Conservation (phyloP, 2,888 invertebrate species). For the Boloria euphrosyne region DNA sequence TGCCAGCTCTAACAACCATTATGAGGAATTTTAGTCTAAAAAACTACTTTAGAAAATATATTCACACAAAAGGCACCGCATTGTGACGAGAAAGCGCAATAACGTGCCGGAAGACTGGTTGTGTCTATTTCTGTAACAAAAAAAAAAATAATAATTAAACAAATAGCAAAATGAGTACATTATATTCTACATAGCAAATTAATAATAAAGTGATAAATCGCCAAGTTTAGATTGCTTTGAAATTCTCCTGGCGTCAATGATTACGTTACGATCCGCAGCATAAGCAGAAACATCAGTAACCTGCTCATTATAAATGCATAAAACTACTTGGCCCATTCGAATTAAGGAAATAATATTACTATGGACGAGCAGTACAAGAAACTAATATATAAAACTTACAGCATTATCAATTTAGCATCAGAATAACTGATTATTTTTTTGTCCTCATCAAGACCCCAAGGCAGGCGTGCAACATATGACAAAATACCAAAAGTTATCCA, state of each 20-base stretch:
- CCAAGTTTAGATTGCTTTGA: constrained; percentile 38
- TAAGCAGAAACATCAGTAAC: constrained; percentile 54
- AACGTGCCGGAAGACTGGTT: constrained; percentile 69
- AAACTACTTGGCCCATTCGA: constrained; percentile 37
- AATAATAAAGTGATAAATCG: constrained; percentile 23
- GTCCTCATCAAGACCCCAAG: constrained; percentile 76
- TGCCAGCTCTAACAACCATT: constrained; percentile 68
- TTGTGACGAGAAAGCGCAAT: constrained; percentile 69
- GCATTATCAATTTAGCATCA: constrained; percentile 78
- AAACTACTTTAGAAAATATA: constrained; percentile 55
- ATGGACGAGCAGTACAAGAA: constrained; percentile 42
- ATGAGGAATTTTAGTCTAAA: constrained; percentile 51
- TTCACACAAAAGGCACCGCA: constrained; percentile 68
- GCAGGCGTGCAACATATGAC: constrained; percentile 80
- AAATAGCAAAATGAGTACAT: constrained; percentile 14
- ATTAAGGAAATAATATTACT: constrained; percentile 35
- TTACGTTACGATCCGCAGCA: constrained; percentile 40
- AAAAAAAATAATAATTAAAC: constrained; percentile 47
- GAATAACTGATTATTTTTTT: constrained; percentile 77
- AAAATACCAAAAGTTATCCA: constrained; percentile 70
- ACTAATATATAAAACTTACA: constrained; percentile 65
- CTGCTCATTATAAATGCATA: constrained; percentile 55
- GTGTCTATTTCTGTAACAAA: constrained; percentile 79
- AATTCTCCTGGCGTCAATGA: constrained; percentile 39
- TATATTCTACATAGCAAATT: constrained; percentile 20